Conservation (phyloP, 2,888 invertebrate genomes). For the Clanis bilineata region DNA sequence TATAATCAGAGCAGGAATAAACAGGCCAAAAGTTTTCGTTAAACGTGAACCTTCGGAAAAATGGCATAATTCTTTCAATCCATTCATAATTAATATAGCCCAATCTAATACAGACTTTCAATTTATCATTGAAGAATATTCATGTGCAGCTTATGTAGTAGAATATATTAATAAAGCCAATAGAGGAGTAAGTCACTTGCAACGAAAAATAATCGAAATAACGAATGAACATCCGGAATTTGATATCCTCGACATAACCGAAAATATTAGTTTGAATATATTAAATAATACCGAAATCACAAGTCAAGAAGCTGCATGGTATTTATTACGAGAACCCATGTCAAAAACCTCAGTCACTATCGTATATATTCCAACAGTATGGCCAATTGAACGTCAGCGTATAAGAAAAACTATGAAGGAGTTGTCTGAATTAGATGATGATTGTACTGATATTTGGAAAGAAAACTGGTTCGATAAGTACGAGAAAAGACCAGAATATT, state of each 20-base stretch:
- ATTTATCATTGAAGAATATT: conserved; percentile 54
- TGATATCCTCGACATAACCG: conserved; percentile 30
- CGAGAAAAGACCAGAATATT: conserved; percentile 44
- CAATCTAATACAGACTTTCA: conserved; percentile 49
- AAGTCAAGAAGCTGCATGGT: conserved; percentile 52
- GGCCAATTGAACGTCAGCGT: conserved; percentile 44
- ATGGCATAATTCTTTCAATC: conserved; percentile 50
- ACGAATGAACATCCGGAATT: conserved; percentile 23
- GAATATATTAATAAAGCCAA: conserved; percentile 56
- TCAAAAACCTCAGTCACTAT: conserved; percentile 29
- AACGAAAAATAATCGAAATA: conserved; percentile 41
- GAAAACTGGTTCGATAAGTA: conserved; percentile 55
- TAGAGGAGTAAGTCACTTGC: conserved; percentile 49
- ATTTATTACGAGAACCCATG: conserved; percentile 31
- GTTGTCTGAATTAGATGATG: conserved; percentile 36
- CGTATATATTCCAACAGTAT: conserved; percentile 29
- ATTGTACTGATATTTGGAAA: conserved; percentile 48
- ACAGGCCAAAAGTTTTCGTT: conserved; percentile 33
- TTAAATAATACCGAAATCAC: conserved; percentile 32
- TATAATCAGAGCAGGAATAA: conserved; percentile 28
- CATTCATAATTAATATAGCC: conserved; percentile 40
- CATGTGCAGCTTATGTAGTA: conserved; percentile 55
- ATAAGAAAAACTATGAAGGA: conserved; percentile 50
- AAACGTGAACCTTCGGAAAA: conserved; percentile 37
- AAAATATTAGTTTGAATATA: conserved; percentile 29